phyloP scores from a whole-genome alignment of 1,140 invertebrate genomes.

The Drosophila grimshawi region DNA sequence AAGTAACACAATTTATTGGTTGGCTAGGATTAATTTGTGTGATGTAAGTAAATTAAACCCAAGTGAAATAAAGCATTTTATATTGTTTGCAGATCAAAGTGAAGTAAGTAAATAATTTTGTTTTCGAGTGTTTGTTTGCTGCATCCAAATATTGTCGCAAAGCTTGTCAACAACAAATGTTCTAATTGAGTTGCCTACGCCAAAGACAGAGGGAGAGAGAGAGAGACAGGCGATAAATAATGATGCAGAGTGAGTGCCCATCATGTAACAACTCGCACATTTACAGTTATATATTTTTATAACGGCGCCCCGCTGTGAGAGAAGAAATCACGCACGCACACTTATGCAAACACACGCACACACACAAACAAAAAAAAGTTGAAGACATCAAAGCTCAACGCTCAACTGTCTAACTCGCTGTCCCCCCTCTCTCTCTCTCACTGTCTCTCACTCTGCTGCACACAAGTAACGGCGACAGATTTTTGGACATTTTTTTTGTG shows the following conservation, averaged over 20 bases:
- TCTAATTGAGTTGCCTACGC: constrained; percentile 3
- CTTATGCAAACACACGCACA: constrained; percentile 7
- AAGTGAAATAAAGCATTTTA: too few species aligned
- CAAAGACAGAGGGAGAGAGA: not conserved
- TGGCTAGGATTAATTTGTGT: too few species aligned
- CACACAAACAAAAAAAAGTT: not conserved
- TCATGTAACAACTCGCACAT: not conserved
- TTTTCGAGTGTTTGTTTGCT: too few species aligned
- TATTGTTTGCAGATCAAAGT: too few species aligned
- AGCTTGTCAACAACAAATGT: not conserved
- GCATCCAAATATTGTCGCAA: too few species aligned
- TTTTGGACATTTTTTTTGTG: constrained; percentile 5
- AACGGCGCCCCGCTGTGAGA: not conserved
- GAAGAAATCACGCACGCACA: constrained; percentile 30
- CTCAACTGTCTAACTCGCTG: not conserved
- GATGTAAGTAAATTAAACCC: too few species aligned
- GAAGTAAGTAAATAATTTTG: too few species aligned
- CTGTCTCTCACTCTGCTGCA: not conserved
- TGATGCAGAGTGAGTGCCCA: not conserved
- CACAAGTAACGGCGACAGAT: constrained; percentile 13
- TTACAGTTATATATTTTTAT: constrained; percentile 17
- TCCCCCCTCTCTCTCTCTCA: not conserved
- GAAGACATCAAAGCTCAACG: constrained; percentile 14
- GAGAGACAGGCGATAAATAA: not conserved
- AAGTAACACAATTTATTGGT: too few species aligned